Evolutionary conservation across 2,797 vertebrate genomes (phyloP), one percentile per base, ranked within the genome.

Genomic region (Poeciliopsis infans): DNA sequence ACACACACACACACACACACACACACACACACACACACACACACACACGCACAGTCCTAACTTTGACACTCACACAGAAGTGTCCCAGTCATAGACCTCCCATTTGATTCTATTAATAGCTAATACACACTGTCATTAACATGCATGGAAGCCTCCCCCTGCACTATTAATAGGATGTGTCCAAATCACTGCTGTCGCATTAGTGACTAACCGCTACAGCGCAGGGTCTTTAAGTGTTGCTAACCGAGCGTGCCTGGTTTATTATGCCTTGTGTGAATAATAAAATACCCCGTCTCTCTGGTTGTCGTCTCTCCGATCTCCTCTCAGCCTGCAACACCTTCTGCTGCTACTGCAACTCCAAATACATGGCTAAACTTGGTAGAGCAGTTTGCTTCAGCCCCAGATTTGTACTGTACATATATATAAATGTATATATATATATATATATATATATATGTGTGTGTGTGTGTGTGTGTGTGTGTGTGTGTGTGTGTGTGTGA

Each of bases 211-310:
- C 93, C 86, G 55, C 92, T 92, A 91, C 93, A 94, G 94, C 89
- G 80, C 77, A 41, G 88, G 86, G 93, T 95, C 90, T 95, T 95
- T 95, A 95, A 95, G 94, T 93, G 95, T 94, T 93, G 94, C 91
- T 95, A 96, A 95, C 94, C 76, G 94, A 93, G 90, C 86, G 84
- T 94, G 89, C 91, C 92, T 92, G 91, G 92, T 95, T 96, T 95
- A 96, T 95, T 96, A 96, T 95, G 94, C 94, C 93, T 92, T 95
- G 88, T 96, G 95, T 95, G 95, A 95, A 95, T 96, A 94, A 95
- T 96, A 95, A 95, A 96, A 93, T 91, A 93, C 82, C 77, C 71
- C 70, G 78, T 47, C 66, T 74, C 82, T 70, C 79, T 74, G 49
- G 55, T 78, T 69, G 6, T 68, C 47, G 4, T 79, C 77, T 79